Evolutionary conservation across 2,888 invertebrate genomes (phyloP).

Genomic region (Drosophila conformis): DNA sequence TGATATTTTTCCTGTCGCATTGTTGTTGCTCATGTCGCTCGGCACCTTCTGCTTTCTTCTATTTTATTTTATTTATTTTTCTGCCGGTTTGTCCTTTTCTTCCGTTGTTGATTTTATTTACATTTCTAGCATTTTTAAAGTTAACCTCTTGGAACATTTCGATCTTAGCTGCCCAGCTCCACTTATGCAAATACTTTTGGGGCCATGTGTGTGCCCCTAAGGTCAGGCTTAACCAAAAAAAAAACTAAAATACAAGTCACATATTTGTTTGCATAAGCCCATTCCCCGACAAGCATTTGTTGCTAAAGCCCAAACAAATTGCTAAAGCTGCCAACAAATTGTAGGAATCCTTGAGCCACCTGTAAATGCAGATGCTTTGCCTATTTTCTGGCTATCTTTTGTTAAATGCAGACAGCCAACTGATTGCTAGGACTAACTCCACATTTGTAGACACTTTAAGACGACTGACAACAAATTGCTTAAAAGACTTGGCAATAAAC

Average conservation of each 20-base stretch:
- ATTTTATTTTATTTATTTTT: neutral
- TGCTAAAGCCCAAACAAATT: constrained; percentile 53
- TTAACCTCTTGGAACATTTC: constrained; percentile 30
- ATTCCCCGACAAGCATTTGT: constrained; percentile 5
- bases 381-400: constrained; percentile 15
- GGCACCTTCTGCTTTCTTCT: constrained; percentile 61
- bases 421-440: constrained; percentile 22
- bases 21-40: constrained; percentile 24
- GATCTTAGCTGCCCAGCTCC: constrained; percentile 25
- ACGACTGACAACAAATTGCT: constrained; percentile 32
- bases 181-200: constrained; percentile 72
- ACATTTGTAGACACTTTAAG: constrained; percentile 25
- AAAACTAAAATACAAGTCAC: neutral
- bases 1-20: constrained; percentile 70
- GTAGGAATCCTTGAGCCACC: constrained; percentile 31
- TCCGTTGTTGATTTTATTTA: constrained; percentile 76
- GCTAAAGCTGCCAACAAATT: constrained; percentile 58
- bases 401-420: constrained; percentile 26
- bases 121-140: constrained; percentile 73
- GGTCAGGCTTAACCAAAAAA: constrained; percentile 40
- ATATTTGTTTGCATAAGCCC: constrained; percentile 51
- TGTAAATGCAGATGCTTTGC: constrained; percentile 21
- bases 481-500: constrained; percentile 5
- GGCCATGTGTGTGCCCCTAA: constrained; percentile 40
- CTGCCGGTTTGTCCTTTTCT: constrained; percentile 48